Evolutionary conservation across 2,113 vertebrate genomes (phyloP).

Genomic region (Hippocampus barbouri): DNA sequence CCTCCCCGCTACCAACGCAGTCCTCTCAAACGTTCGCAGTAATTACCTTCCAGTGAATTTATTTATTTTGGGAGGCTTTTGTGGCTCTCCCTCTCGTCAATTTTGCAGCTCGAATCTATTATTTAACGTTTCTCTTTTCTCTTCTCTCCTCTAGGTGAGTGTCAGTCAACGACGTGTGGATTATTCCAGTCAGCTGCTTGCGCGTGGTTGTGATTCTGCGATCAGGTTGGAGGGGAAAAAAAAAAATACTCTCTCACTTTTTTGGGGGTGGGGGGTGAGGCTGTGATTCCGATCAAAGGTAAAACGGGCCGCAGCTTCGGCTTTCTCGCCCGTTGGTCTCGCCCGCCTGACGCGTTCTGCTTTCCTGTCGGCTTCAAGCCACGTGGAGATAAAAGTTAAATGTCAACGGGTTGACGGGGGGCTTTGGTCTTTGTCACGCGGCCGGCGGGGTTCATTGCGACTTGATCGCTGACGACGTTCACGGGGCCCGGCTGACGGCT

Average conservation of each 20-base stretch:
- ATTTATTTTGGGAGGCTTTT: slow-evolving; percentile 21
- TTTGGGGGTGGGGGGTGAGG: slow-evolving; percentile 2
- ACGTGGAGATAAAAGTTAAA: slow-evolving; percentile 45
- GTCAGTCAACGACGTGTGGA: slow-evolving; percentile 53
- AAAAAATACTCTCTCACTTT: slow-evolving; percentile 6
- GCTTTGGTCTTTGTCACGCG: slow-evolving; percentile 25
- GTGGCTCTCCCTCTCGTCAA: slow-evolving; percentile 46
- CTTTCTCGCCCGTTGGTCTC: slow-evolving; percentile 16
- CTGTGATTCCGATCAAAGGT: slow-evolving; percentile 52
- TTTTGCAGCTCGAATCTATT: slow-evolving; percentile 46
- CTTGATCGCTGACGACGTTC: slow-evolving; percentile 23
- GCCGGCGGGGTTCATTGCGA: slow-evolving; percentile 21
- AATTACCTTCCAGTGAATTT: slow-evolving; percentile 46
- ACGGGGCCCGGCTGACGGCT: slow-evolving; percentile 18
- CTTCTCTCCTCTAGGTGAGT: slow-evolving; percentile 63
- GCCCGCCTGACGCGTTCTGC: slow-evolving; percentile 7
- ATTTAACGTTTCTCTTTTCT: slow-evolving; percentile 40
- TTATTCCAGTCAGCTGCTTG: slow-evolving; percentile 46
- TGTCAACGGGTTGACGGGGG: slow-evolving; percentile 20
- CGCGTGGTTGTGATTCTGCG: slow-evolving; percentile 44
- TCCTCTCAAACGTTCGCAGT: slow-evolving; percentile 42
- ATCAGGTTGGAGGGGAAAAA: slow-evolving; percentile 53
- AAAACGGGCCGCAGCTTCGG: neutral
- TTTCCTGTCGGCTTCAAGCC: slow-evolving; percentile 27
- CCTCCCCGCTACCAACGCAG: neutral